Conservation (phyloP, 2,888 invertebrate species). For the Scaeva pyrastri region DNA sequence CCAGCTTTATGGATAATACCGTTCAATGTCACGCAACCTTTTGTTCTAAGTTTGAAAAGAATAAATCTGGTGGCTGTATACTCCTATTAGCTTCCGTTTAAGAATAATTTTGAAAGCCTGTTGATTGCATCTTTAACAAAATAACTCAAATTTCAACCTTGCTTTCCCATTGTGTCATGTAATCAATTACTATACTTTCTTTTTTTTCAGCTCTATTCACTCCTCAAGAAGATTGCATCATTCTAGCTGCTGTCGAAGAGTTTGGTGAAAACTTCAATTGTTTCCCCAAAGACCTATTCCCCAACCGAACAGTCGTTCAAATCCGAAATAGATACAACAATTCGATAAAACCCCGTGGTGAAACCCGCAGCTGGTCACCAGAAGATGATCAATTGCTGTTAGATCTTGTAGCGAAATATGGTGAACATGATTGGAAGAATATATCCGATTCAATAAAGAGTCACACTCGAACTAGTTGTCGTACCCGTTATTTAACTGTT, state of each 20-base stretch:
- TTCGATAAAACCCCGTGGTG: constrained; percentile 82
- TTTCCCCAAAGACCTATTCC: constrained; percentile 86
- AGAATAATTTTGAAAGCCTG: no score
- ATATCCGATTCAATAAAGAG: constrained; percentile 85
- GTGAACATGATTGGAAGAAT: constrained; percentile 85
- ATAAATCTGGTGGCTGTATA: no score
- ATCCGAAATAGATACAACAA: constrained; percentile 86
- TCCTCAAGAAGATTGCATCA: constrained; percentile 87
- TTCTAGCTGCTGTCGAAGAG: constrained; percentile 86
- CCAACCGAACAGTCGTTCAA: constrained; percentile 87
- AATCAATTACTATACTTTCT: background rate
- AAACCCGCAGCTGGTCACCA: constrained; percentile 86
- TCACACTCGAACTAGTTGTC: constrained; percentile 86
- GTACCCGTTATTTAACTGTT: constrained; percentile 86
- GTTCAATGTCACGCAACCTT: no score
- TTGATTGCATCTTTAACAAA: no score
- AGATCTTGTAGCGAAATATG: constrained; percentile 85
- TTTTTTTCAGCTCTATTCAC: constrained; percentile 85
- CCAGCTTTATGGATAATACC: no score
- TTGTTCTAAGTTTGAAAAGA: no score
- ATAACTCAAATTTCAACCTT: no score
- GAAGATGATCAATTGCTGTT: constrained; percentile 87
- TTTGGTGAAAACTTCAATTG: constrained; percentile 87
- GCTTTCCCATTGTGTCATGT: no score
- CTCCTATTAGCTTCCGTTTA: no score